These are phyloP conservation scores for Empidonax alnorum DNA, from an alignment of 2,113 vertebrate genomes.

Conservation along the genomic window DNA sequence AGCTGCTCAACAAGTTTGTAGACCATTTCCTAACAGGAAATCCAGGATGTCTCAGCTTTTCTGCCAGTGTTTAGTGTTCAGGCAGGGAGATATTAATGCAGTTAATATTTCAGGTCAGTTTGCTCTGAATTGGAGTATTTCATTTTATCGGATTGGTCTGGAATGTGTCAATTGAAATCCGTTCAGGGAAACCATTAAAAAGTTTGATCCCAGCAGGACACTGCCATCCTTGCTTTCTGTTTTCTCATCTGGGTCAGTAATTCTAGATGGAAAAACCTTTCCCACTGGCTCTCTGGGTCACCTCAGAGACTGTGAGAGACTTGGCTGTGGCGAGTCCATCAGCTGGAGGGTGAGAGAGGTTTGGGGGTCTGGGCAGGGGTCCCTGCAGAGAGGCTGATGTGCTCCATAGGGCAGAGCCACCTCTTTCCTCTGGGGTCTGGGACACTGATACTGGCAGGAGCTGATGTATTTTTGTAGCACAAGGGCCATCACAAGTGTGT, in stretches of 20 bases:
- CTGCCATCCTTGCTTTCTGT: neutral
- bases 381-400: neutral
- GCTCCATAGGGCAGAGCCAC: fast-evolving
- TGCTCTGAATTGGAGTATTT: neutral
- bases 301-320: neutral
- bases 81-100: neutral
- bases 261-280: neutral
- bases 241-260: neutral
- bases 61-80: neutral
- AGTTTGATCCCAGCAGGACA: neutral
- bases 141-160: neutral
- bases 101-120: neutral
- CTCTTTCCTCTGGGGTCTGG: neutral
- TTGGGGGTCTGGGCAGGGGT: neutral
- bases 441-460: neutral
- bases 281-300: neutral
- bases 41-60: neutral
- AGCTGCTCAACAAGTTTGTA: neutral
- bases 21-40: neutral
- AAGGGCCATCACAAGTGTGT: fast-evolving
- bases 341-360: neutral
- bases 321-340: neutral
- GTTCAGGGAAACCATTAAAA: neutral
- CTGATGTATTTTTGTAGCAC: fast-evolving
- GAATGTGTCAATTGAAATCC: neutral